A percentile compares a stretch with the other conserved stretches of the same genome.
phyloP scores from a whole-genome alignment of 2,888 invertebrate genomes.

The Diabrotica balteata region DNA sequence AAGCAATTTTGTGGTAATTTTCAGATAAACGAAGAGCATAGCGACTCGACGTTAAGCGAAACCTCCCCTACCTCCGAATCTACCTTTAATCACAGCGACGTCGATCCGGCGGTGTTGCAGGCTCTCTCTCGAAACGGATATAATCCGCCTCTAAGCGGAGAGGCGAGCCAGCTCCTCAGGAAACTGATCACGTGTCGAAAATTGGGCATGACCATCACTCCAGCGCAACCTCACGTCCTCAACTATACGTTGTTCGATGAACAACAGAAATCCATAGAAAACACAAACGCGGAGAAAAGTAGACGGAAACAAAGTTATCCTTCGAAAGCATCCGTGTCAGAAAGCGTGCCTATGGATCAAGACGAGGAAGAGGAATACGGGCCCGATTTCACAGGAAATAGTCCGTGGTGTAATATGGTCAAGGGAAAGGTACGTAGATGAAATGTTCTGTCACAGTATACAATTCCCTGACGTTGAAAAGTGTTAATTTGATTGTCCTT shows the following conservation, averaged over 20 bases:
- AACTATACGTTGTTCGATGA: constrained; percentile 43
- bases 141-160: constrained; percentile 64
- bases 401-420: constrained; percentile 59
- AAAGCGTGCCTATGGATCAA: constrained; percentile 37
- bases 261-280: constrained; percentile 3
- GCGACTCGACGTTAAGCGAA: constrained; percentile 55
- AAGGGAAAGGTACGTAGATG: constrained; percentile 50
- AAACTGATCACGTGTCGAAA: constrained; percentile 80
- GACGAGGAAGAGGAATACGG: constrained; percentile 45
- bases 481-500: not conserved
- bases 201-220: constrained; percentile 71
- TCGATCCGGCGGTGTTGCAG: constrained; percentile 62
- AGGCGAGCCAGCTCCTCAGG: constrained; percentile 77
- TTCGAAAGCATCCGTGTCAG: constrained; percentile 65
- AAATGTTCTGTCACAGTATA: no score
- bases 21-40: constrained; percentile 57
- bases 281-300: not conserved
- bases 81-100: constrained; percentile 57
- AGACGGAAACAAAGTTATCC: constrained; percentile 85
- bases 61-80: constrained; percentile 54
- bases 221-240: constrained; percentile 55
- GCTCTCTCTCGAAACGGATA: constrained; percentile 68
- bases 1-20: constrained; percentile 8
- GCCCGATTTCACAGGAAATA: constrained; percentile 57
- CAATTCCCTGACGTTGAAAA: no score